Base-by-base conservation (phyloP, 2,888 invertebrate species). In the Criorhina ranunculi region DNA sequence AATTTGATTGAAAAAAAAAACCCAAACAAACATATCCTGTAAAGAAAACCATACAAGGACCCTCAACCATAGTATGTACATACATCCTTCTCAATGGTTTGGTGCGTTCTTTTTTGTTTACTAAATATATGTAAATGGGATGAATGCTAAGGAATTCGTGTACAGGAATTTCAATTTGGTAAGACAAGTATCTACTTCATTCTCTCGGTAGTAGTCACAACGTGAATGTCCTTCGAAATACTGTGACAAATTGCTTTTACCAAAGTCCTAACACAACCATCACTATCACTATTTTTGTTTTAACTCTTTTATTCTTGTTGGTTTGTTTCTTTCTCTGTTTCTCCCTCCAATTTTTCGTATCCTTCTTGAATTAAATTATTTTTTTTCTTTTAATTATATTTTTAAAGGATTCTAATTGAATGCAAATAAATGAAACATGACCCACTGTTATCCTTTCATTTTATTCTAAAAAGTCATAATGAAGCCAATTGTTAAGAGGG, bases 91-190 rank as follows among this genome's bases (percentile, higher is more conserved):
- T 24, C 33, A 35, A 33, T 35, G 7, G 49, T 24, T 64, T 29
- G 49, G 12, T 42, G 53, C 44, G 62, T 62, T 53, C 29, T 24
- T 60, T 24, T 60, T 59, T 49, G 33, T 37, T 53, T n/a, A 49
- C 46, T n/a, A 60, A 78, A 55, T 33, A 8, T 60, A 67, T 55
- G 44, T 53, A 55, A 70, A 51, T 51, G 57, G 37, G 53, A 31
- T 55, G 55, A 64, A 76, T 64, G 81, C 69, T 19, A 31, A 66
- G 70, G 76, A 81, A 81, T 70, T 76, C 11, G 57, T 59, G 64
- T 59, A 17, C 40, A 66, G 51, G 81, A 81, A 81, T 81, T 81
- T 70, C 81, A 81, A 81, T 81, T 70, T 70, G 17, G 57, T 40
- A 15, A 72, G 70, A 57, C 57, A 24, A 57, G 70, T 64, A 15